phyloP scores from a whole-genome alignment of 2,797 vertebrate species.

The Pangasius sanitwongsei region DNA sequence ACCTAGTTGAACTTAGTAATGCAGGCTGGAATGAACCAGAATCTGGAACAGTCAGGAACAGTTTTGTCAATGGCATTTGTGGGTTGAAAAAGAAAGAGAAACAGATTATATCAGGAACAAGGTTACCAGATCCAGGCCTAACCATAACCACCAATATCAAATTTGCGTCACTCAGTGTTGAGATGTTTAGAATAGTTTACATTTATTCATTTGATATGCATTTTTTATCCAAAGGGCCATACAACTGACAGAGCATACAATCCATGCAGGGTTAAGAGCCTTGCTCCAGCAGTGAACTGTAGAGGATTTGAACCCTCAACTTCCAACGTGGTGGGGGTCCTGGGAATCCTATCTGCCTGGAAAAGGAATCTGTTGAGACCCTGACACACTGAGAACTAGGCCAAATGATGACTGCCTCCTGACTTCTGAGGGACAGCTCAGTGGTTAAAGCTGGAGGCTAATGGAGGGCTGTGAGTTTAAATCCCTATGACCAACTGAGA shows the following conservation, averaged over 20 bases:
- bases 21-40: not conserved
- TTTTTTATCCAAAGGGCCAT: not conserved
- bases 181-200: not conserved
- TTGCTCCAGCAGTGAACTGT: not conserved
- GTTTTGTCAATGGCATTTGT: not conserved
- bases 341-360: not conserved
- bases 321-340: not conserved
- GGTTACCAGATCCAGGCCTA: not conserved
- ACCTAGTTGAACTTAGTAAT: not conserved
- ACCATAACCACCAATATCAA: slow-evolving; percentile 1
- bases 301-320: not conserved
- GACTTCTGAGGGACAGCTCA: not conserved
- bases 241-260: not conserved
- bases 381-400: not conserved
- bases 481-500: not conserved
- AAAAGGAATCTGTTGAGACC: not conserved
- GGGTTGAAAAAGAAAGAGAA: not conserved
- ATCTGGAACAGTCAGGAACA: not conserved
- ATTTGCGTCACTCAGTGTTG: not conserved
- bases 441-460: not conserved
- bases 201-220: no score
- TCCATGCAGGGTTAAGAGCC: not conserved
- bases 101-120: not conserved
- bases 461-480: not conserved
- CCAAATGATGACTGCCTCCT: not conserved